A percentile compares a stretch with the other conserved stretches of the same genome.
Evolutionary conservation across 1,140 invertebrate species (phyloP).

Genomic region (silkworm (Bombyx mori)): DNA sequence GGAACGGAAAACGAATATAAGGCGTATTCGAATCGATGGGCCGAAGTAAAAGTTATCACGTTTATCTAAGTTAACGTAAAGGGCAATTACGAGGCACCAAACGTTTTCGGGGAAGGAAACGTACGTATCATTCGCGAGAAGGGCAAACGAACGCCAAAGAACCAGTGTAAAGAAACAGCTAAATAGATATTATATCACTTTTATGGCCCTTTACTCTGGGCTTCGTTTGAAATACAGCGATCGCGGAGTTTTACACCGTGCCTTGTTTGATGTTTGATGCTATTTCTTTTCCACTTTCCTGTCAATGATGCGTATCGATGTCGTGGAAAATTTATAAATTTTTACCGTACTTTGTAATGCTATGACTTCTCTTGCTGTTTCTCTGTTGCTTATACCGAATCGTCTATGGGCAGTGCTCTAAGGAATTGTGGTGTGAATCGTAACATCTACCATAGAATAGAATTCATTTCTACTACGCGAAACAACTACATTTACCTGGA

Average conservation of each 20-base stretch:
- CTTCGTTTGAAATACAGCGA: conserved; percentile 39
- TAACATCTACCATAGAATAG: no score
- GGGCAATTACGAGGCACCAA: conserved; percentile 49
- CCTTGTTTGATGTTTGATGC: neutral
- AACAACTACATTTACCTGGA: no score
- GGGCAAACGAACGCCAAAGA: conserved; percentile 28
- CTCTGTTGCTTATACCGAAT: no score
- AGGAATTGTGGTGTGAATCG: no score
- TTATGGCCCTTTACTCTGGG: conserved; percentile 57
- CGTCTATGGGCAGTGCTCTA: no score
- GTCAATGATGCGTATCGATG: no score
- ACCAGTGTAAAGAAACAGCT: conserved; percentile 39
- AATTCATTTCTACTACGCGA: no score
- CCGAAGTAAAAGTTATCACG: conserved; percentile 30
- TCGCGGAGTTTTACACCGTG: neutral
- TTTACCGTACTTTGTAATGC: no score
- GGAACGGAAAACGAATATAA: conserved; percentile 1
- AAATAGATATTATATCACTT: conserved; percentile 69
- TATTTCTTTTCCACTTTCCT: neutral
- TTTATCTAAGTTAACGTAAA: conserved; percentile 56
- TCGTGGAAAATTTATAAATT: no score
- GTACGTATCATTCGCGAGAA: conserved; percentile 34
- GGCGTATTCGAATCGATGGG: conserved; percentile 10
- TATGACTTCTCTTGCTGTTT: no score
- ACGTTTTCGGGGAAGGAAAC: conserved; percentile 43